These are phyloP conservation scores for Esox masquinongy DNA, from an alignment of 2,797 vertebrate genomes.

Conservation along the genomic window DNA sequence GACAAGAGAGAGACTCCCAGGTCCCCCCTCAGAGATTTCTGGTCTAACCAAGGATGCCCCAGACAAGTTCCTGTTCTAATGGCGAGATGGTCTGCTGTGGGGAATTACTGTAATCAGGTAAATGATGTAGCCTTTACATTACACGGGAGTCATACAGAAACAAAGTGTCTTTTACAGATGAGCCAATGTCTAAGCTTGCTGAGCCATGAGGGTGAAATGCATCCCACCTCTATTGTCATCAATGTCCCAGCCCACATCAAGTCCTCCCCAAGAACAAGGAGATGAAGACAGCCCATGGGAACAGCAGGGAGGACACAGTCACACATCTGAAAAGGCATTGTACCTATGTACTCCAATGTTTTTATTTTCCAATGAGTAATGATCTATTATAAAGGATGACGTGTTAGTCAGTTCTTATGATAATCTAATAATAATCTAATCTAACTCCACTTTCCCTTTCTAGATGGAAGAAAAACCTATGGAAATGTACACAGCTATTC, in stretches of 20 bases:
- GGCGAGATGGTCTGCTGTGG: background rate
- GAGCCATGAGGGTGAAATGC: slow-evolving; percentile 50
- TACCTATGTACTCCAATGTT: background rate
- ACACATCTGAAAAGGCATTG: slow-evolving; percentile 48
- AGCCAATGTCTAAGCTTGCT: slow-evolving; percentile 36
- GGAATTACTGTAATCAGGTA: background rate
- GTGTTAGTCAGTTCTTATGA: background rate
- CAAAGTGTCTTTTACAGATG: background rate
- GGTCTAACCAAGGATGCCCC: slow-evolving; percentile 22
- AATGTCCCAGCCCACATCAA: slow-evolving; percentile 68
- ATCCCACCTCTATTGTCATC: slow-evolving; percentile 66
- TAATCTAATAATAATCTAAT: background rate
- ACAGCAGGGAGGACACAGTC: slow-evolving; percentile 22
- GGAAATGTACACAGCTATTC: slow-evolving; percentile 59
- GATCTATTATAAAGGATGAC: background rate
- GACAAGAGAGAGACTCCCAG: slow-evolving; percentile 15
- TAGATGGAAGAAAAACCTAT: slow-evolving; percentile 64
- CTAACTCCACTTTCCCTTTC: slow-evolving; percentile 10
- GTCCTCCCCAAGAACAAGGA: slow-evolving; percentile 42
- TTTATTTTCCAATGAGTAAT: background rate
- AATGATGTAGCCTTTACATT: no score
- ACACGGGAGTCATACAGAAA: no score
- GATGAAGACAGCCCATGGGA: slow-evolving; percentile 32
- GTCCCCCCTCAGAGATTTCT: background rate
- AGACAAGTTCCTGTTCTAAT: slow-evolving; percentile 36